Conservation (phyloP, 2,797 vertebrate genomes). For the Jordanella pulchra region DNA sequence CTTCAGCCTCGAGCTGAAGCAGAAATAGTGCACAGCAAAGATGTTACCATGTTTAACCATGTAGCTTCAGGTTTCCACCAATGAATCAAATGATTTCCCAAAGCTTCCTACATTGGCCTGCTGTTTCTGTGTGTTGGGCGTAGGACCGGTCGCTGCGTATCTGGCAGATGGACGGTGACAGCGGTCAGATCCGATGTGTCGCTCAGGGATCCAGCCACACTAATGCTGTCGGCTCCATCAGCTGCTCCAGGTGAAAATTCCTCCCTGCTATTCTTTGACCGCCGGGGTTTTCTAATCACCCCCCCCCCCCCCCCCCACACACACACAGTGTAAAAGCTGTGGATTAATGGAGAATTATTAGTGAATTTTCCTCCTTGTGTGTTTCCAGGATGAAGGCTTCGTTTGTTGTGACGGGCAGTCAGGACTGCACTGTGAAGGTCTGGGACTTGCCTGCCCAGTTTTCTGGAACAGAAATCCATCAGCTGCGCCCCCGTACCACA, state of each 20-base stretch:
- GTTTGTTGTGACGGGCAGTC: conserved; percentile 93
- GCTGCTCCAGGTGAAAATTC: conserved; percentile 88
- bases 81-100: background rate
- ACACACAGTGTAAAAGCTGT: background rate
- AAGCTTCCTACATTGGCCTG: background rate
- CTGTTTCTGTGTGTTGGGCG: conserved; percentile 1
- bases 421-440: conserved; percentile 94
- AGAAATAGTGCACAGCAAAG: background rate
- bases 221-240: conserved; percentile 85
- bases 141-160: conserved; percentile 90
- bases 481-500: conserved; percentile 80
- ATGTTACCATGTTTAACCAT: background rate
- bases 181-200: conserved; percentile 83
- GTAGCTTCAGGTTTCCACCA: background rate
- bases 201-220: conserved; percentile 87
- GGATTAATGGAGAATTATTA: background rate
- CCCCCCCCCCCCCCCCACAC: background rate
- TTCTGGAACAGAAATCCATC: conserved; percentile 45
- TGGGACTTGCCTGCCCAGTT: conserved; percentile 86
- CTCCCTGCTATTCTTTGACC: background rate
- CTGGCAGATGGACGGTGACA: conserved; percentile 85
- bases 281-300: background rate
- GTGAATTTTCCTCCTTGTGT: background rate
- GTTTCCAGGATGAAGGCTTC: conserved; percentile 81
- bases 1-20: background rate